These are phyloP conservation scores for Elymnias hypermnestra DNA, from an alignment of 1,140 invertebrate species.

Conservation along the genomic window DNA sequence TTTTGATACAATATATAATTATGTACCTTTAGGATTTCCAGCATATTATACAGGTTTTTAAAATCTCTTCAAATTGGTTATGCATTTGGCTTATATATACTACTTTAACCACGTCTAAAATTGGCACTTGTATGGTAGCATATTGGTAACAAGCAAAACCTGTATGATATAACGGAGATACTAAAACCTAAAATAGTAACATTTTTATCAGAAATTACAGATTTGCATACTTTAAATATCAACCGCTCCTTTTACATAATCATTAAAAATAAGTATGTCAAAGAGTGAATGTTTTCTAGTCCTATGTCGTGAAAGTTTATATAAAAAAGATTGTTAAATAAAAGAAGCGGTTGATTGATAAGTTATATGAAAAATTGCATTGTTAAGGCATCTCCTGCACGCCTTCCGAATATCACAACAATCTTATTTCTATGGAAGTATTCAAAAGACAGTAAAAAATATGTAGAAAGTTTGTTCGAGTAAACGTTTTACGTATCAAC, in stretches of 20 bases:
- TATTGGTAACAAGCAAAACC: too few relatives aligned
- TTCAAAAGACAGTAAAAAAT: slow-evolving; percentile 23
- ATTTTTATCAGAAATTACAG: slow-evolving; percentile 34
- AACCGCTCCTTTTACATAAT: slow-evolving; percentile 16
- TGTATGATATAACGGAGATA: neutral
- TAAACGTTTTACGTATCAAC: slow-evolving; percentile 47
- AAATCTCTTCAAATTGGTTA: too few relatives aligned
- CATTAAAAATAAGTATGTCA: too few relatives aligned
- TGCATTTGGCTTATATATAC: too few relatives aligned
- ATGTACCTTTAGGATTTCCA: neutral
- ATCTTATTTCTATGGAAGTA: slow-evolving; percentile 43
- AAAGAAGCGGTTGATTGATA: slow-evolving; percentile 7
- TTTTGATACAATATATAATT: neutral
- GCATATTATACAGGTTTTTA: neutral
- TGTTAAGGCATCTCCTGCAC: slow-evolving; percentile 42
- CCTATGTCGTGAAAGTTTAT: too few relatives aligned
- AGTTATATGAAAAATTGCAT: slow-evolving; percentile 31
- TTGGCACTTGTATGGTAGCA: too few relatives aligned
- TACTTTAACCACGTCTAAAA: too few relatives aligned
- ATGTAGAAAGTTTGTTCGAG: slow-evolving; percentile 48
- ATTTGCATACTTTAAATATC: slow-evolving; percentile 23
- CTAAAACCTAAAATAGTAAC: neutral
- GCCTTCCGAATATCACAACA: slow-evolving; percentile 46
- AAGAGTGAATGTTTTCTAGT: too few relatives aligned
- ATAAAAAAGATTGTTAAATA: too few relatives aligned